phyloP scores from a whole-genome alignment of 2,888 invertebrate genomes.

The Mactromeris polynyma region DNA sequence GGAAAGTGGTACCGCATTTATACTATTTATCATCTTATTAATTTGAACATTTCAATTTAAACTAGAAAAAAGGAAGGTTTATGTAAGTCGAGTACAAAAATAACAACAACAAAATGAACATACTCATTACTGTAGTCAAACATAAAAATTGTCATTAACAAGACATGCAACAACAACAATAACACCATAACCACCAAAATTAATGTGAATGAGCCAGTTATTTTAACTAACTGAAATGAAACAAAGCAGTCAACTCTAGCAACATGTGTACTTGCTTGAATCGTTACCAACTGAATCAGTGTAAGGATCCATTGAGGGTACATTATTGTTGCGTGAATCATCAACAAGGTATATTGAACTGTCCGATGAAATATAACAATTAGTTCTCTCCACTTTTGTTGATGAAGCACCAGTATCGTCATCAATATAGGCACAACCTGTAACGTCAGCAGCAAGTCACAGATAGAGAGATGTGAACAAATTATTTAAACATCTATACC shows the following conservation, averaged over 20 bases:
- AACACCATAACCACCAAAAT: background rate
- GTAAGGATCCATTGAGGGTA: background rate
- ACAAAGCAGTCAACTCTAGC: background rate
- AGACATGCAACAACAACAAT: background rate
- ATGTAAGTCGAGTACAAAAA: too few species aligned
- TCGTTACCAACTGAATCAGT: background rate
- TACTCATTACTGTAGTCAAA: too few species aligned
- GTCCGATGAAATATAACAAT: background rate
- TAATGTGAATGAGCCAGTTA: background rate
- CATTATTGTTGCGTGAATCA: constrained; percentile 1
- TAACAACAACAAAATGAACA: background rate
- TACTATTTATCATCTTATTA: too few species aligned
- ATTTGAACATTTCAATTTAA: too few species aligned
- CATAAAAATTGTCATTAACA: background rate
- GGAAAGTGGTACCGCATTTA: too few species aligned
- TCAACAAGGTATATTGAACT: background rate
- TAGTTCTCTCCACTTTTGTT: background rate
- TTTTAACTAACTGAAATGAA: background rate
- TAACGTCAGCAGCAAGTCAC: background rate
- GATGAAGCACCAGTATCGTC: background rate
- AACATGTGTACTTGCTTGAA: constrained; percentile 14
- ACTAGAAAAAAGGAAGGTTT: too few species aligned
- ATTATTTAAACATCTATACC: too few species aligned
- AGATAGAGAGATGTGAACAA: background rate
- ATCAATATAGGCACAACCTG: constrained; percentile 5